Evolutionary conservation across 2,113 vertebrate species (phyloP), one percentile per base, ranked within the genome.

Genomic region (Dinomys branickii): DNA sequence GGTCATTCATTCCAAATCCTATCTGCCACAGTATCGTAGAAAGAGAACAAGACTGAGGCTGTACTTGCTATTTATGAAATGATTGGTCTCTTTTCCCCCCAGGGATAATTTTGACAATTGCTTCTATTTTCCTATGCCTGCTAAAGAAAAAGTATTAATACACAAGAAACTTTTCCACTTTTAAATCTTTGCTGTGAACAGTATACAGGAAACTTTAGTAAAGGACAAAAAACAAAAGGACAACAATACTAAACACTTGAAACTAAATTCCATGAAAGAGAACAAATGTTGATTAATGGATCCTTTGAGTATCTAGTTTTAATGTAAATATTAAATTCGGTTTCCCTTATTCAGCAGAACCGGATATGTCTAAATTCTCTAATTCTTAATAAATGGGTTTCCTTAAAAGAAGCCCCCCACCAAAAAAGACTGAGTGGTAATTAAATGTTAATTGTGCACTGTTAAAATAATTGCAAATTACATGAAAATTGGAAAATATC

Each of bases 401-500:
- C 28, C 38, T 50, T 88, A 65, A 92, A 97, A 96, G 38, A 96
- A 92, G 13, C 20, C 7, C 35, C 16, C 17, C 35, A 69, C n/a
- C 26, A 85, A 41, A 65, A 63, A 97, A 91, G 17, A 97, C 83
- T 63, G n/a, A 90, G 73, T 88, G 44, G 3, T 33, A 97, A 96
- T 96, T 98, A 96, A 96, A 81, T 94, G 59, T 50, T 95, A 96
- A 93, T 95, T 95, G 88, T 97, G 17, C 71, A 88, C 2, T 26
- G 41, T 94, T 96, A 97, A 96, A 97, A 93, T 92, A 71, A 88
- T 33, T 65, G 50, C 22, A 84, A 92, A 97, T 92, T 78, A 54
- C 33, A 95, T 92, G 69, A 77, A 97, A 92, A 96, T 91, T 94
- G n/a, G n/a, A 92, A 94, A 96, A 94, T 54, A 78, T 71, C 77